Conservation (phyloP, 2,113 vertebrate genomes). For the Trochalopteron elliotii region DNA sequence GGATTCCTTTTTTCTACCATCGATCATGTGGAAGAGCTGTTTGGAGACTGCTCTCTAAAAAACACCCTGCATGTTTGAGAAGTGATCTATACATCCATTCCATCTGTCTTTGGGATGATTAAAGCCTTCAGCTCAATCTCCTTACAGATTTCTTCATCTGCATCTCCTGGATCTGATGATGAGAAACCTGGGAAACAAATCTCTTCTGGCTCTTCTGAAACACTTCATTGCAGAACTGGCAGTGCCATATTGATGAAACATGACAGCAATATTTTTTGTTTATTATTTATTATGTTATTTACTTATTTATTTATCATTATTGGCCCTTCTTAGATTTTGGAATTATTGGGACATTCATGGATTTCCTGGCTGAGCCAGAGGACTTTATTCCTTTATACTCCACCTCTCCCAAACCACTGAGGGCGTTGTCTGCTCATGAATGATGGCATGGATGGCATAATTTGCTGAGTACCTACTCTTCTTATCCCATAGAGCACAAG, state of each 20-base stretch:
- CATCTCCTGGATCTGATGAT: background rate
- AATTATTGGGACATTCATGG: background rate
- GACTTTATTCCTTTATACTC: background rate
- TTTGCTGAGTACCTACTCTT: background rate
- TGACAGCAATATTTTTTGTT: background rate
- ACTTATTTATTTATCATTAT: background rate
- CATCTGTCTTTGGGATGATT: slow-evolving; percentile 1
- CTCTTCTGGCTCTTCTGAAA: background rate
- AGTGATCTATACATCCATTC: background rate
- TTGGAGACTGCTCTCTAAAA: slow-evolving; percentile 11
- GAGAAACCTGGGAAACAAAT: background rate
- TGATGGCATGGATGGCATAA: background rate
- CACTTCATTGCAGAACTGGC: background rate
- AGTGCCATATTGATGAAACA: background rate
- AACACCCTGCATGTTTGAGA: background rate
- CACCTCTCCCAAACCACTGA: background rate
- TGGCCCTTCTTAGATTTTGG: background rate
- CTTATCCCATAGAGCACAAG: background rate
- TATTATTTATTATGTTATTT: background rate
- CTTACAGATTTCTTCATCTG: background rate
- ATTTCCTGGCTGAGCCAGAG: background rate
- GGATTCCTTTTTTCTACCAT: background rate
- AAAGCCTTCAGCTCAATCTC: background rate
- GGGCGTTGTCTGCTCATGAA: background rate
- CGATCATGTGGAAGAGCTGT: background rate